Conservation (phyloP, 2,113 vertebrate genomes). For the Paralichthys olivaceus region DNA sequence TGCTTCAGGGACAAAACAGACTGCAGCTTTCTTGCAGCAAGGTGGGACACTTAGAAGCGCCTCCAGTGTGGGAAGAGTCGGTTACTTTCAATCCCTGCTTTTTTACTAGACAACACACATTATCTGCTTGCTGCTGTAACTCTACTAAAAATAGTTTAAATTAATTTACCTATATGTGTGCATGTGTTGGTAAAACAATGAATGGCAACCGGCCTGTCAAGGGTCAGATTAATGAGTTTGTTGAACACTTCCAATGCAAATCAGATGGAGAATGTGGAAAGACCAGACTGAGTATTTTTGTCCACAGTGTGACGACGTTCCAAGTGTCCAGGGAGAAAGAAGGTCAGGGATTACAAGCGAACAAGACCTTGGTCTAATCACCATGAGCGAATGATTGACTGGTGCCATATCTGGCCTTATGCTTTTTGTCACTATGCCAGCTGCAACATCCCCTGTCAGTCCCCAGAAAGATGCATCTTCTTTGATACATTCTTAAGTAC, state of each 20-base stretch:
- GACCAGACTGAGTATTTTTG: slow-evolving; percentile 22
- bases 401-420: slow-evolving; percentile 67
- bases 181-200: neutral
- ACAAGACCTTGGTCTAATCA: slow-evolving; percentile 63
- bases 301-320: slow-evolving; percentile 17
- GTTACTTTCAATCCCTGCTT: neutral
- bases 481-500: slow-evolving; percentile 81
- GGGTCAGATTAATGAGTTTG: neutral
- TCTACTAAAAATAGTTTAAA: neutral
- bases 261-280: slow-evolving; percentile 1
- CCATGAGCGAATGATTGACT: slow-evolving; percentile 51
- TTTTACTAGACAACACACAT: neutral
- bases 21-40: neutral
- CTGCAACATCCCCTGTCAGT: slow-evolving; percentile 62
- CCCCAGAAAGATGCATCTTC: slow-evolving; percentile 68
- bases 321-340: slow-evolving; percentile 55
- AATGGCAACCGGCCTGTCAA: neutral
- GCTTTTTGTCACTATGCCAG: slow-evolving; percentile 66
- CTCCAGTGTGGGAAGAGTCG: neutral
- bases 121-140: neutral
- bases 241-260: neutral
- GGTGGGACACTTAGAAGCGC: neutral
- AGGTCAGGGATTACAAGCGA: slow-evolving; percentile 71
- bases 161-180: neutral
- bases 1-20: neutral